Evolutionary conservation across 2,113 vertebrate species (phyloP), one percentile per base, ranked within the genome.

Genomic region (Acinonyx jubatus): DNA sequence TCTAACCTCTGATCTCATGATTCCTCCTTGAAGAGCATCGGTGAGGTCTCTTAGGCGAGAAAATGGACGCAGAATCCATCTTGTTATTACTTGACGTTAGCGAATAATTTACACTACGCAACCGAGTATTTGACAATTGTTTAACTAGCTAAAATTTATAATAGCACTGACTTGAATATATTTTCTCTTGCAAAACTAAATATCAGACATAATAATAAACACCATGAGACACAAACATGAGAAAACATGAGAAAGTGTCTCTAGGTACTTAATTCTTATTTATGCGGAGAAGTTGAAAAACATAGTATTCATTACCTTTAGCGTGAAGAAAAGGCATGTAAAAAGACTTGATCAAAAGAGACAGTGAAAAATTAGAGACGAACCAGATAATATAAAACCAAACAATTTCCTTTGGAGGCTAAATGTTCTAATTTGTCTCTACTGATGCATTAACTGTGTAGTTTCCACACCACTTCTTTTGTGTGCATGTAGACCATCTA

Each of bases 321-420:
- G 50, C 52, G 61, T 89, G 10, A 93, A 94, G 69, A 95, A 95
- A 96, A 89, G 23, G 36, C 36, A 80, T 57, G 11, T 83, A 29
- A 89, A 96, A 97, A 96, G 45, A 80, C 16, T 80, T 96, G 90
- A 96, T 94, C 55, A 97, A 73, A 95, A 71, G 68, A 95, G 61
- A 97, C 23, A 91, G 31, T 19, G 76, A 87, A 92, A 96, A 71
- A 80, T 96, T 86, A 95, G 18, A 93, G 31, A 85, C 1, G 21
- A 79, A 63, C 11, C 25, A 80, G 45, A 61, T 82, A 69, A 96
- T 84, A 94, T 79, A 95, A 97, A 31, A 57, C 52, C 13, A 23
- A 96, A 96, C 41, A 74, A 48, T 84, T 96, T 96, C 45, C 41
- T 94, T 79, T 89, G 33, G 45, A 92, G 7, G 33, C 8, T 76